Percentiles rank a stretch among this genome's conserved stretches.
Conservation (phyloP, 2,888 invertebrate species). For the Candidula unifasciata region DNA sequence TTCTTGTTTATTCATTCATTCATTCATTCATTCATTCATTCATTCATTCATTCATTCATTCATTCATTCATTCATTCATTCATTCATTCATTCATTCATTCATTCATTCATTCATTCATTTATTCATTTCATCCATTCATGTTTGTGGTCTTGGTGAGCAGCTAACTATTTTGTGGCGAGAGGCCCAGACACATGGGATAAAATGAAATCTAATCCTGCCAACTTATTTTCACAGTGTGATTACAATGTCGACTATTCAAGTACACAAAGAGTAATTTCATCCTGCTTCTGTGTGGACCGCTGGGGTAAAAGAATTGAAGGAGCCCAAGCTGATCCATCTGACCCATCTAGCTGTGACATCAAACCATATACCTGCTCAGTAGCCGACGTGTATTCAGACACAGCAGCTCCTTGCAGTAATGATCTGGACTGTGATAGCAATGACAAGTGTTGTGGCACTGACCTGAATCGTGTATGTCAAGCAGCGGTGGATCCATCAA, state of each 20-base stretch:
- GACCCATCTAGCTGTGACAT: constrained; percentile 16
- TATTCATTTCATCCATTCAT: too few species aligned
- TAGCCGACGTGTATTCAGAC: neutral
- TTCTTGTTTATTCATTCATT: too few species aligned
- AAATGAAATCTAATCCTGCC: neutral
- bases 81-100: too few species aligned
- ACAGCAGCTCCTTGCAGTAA: neutral
- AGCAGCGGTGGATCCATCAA: neutral
- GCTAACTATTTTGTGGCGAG: too few species aligned
- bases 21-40: too few species aligned
- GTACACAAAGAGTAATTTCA: neutral
- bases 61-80: too few species aligned
- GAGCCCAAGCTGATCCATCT: neutral
- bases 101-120: too few species aligned
- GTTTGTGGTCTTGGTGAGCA: too few species aligned
- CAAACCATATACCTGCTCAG: constrained; percentile 30
- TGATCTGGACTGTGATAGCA: constrained; percentile 32
- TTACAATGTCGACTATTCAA: neutral
- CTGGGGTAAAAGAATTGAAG: constrained; percentile 38
- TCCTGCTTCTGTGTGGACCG: constrained; percentile 50
- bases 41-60: too few species aligned
- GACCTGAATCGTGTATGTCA: neutral
- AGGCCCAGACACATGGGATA: too few species aligned
- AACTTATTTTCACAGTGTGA: neutral
- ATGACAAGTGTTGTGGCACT: constrained; percentile 34